Evolutionary conservation across 2,888 invertebrate genomes (phyloP).

Genomic region (Chalcosyrphus nemorum): DNA sequence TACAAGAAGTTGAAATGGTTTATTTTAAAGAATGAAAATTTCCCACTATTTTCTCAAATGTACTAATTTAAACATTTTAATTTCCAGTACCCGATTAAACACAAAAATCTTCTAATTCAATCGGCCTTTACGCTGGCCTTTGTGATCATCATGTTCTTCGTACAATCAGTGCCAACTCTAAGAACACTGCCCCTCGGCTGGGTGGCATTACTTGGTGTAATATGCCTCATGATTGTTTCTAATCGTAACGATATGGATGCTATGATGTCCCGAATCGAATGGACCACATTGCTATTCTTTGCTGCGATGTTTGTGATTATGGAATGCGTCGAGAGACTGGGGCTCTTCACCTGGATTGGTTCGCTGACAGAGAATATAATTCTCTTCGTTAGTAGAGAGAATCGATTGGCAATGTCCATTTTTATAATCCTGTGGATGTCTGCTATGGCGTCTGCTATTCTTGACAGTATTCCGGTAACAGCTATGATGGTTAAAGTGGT

Average conservation of each 20-base stretch:
- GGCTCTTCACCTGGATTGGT: slow-evolving; percentile 91
- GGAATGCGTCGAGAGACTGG: slow-evolving; percentile 88
- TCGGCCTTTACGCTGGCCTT: slow-evolving; percentile 87
- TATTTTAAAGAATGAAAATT: too few relatives aligned
- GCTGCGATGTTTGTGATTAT: slow-evolving; percentile 82
- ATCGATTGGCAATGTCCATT: slow-evolving; percentile 88
- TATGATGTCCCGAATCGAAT: slow-evolving; percentile 80
- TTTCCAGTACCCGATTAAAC: slow-evolving; percentile 90
- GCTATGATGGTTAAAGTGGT: slow-evolving; percentile 95
- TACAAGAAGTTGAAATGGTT: too few relatives aligned
- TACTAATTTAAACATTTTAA: neutral
- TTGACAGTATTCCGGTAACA: slow-evolving; percentile 95
- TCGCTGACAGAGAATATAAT: slow-evolving; percentile 87
- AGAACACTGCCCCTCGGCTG: slow-evolving; percentile 90
- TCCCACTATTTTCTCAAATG: too few relatives aligned
- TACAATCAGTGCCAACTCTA: slow-evolving; percentile 90
- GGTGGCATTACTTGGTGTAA: slow-evolving; percentile 92
- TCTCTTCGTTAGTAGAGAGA: slow-evolving; percentile 85
- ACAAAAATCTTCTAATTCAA: slow-evolving; percentile 88
- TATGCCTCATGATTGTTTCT: slow-evolving; percentile 89
- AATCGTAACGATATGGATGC: slow-evolving; percentile 83
- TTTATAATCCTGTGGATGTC: slow-evolving; percentile 93
- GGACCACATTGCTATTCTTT: slow-evolving; percentile 81
- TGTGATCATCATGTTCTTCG: slow-evolving; percentile 90
- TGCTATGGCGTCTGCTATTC: slow-evolving; percentile 91